Percentiles rank a stretch among this genome's conserved stretches.
phyloP scores from a whole-genome alignment of 1,140 invertebrate species.

The Druon quercuslanigerum region DNA sequence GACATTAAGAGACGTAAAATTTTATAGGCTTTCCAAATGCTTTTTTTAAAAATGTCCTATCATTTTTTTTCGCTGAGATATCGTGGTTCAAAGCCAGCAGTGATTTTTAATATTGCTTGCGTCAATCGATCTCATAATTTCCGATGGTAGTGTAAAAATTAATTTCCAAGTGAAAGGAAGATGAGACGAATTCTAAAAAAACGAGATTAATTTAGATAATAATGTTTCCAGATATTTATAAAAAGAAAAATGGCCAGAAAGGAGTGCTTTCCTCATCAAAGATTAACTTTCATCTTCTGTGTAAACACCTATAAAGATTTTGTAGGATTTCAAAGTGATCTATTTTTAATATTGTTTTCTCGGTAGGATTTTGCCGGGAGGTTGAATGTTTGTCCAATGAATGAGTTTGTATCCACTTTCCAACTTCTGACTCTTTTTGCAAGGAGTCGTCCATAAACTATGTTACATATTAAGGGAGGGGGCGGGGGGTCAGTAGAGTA shows the following conservation, averaged over 20 bases:
- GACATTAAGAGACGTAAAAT: too few species aligned
- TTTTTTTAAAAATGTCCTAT: too few species aligned
- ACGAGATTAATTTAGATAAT: neutral
- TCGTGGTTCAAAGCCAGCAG: too few species aligned
- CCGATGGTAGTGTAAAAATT: too few species aligned
- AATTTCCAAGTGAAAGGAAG: neutral
- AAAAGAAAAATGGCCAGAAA: neutral
- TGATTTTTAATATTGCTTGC: too few species aligned
- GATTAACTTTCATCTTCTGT: neutral
- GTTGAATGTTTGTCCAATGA: neutral
- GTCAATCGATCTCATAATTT: too few species aligned
- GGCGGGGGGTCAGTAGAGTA: too few species aligned
- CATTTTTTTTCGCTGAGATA: too few species aligned
- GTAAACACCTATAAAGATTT: neutral
- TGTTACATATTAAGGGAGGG: too few species aligned
- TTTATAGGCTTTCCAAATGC: too few species aligned
- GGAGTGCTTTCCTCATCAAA: neutral
- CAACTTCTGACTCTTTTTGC: neutral
- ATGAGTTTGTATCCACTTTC: neutral
- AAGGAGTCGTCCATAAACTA: neutral
- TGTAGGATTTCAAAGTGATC: neutral
- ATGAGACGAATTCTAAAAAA: neutral
- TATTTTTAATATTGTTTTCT: neutral
- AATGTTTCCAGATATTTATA: neutral
- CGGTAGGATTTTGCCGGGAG: neutral